phyloP scores from a whole-genome alignment of 2,888 invertebrate genomes.

The Latrodectus elegans region DNA sequence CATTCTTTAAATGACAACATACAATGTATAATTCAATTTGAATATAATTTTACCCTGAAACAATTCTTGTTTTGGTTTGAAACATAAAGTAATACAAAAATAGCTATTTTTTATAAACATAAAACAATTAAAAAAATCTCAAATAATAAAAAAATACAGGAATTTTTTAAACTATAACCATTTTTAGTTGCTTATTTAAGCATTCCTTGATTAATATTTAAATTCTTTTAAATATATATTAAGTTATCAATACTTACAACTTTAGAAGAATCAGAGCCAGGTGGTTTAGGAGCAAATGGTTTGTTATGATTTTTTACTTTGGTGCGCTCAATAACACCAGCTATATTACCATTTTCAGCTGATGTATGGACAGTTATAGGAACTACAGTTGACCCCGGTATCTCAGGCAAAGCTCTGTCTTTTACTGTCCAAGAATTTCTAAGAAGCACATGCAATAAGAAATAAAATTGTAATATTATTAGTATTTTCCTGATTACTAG shows the following conservation, averaged over 20 bases:
- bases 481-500: too few relatives aligned
- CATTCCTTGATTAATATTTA: not conserved
- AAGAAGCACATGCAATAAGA: not conserved
- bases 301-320: constrained; percentile 62
- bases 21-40: too few relatives aligned
- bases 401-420: constrained; percentile 66
- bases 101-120: not conserved
- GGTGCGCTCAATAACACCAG: not conserved
- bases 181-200: not conserved
- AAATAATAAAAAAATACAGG: not conserved
- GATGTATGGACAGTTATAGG: not conserved
- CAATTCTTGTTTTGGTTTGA: too few relatives aligned
- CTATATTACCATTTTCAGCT: constrained; percentile 6
- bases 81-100: not conserved
- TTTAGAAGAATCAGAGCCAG: constrained; percentile 57
- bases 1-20: too few relatives aligned
- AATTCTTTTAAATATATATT: not conserved
- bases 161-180: not conserved
- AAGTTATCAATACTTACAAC: constrained; percentile 37
- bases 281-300: constrained; percentile 60
- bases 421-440: constrained; percentile 67
- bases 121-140: not conserved
- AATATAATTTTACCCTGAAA: too few relatives aligned
- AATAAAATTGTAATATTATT: too few relatives aligned
- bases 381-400: constrained; percentile 36